Conservation (phyloP, 2,888 invertebrate genomes). For the Physocephala rufipes region DNA sequence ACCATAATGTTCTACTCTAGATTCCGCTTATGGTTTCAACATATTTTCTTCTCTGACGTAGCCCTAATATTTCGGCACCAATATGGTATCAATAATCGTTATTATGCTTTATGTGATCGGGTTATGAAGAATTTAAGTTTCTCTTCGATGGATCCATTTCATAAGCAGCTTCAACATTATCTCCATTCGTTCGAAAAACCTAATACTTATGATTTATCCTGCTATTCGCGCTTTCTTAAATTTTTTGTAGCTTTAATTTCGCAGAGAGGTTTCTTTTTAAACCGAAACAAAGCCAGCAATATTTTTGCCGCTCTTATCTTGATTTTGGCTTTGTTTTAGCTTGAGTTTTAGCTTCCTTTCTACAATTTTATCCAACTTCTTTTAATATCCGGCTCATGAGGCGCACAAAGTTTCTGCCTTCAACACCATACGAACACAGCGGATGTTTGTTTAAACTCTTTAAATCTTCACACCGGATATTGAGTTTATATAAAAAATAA, state of each 20-base stretch:
- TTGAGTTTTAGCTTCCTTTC: background rate
- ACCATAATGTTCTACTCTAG: too few relatives aligned
- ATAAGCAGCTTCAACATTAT: too few relatives aligned
- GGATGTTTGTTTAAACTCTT: constrained; percentile 42
- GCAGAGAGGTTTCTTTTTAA: constrained; percentile 15
- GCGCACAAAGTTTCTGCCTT: background rate
- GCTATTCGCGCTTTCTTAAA: background rate
- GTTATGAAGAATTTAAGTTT: too few relatives aligned
- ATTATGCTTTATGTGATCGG: too few relatives aligned
- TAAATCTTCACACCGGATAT: constrained; percentile 55
- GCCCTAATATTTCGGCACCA: too few relatives aligned
- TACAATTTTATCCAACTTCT: constrained; percentile 41
- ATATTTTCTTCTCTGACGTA: too few relatives aligned
- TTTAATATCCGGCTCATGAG: constrained; percentile 58
- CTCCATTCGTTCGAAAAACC: too few relatives aligned
- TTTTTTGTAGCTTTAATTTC: background rate
- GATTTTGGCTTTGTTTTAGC: background rate
- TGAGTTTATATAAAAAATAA: constrained; percentile 55
- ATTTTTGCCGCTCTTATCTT: constrained; percentile 27
- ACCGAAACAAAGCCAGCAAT: constrained; percentile 25
- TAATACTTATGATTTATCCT: background rate
- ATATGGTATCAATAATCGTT: too few relatives aligned
- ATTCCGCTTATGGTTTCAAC: too few relatives aligned
- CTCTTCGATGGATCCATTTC: too few relatives aligned
- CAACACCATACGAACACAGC: constrained; percentile 23